A percentile compares a stretch with the other conserved stretches of the same genome.
phyloP scores from a whole-genome alignment of 1,140 invertebrate species.

The Manduca sexta region DNA sequence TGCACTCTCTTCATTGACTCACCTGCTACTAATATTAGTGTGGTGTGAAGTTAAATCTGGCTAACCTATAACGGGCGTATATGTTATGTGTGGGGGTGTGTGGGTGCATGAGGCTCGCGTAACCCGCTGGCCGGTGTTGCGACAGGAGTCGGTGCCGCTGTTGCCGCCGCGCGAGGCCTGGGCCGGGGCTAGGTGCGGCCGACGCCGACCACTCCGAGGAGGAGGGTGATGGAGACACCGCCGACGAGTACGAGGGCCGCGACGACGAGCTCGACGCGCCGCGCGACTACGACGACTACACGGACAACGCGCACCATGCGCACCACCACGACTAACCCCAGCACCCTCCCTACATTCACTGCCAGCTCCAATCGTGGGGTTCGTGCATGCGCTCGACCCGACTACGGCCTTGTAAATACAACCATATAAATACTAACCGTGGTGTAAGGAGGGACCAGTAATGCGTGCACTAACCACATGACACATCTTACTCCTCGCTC shows the following conservation, averaged over 20 bases:
- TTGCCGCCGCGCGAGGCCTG: slow-evolving; percentile 20
- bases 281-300: slow-evolving; percentile 74
- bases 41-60: too few relatives aligned
- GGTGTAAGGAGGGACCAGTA: too few relatives aligned
- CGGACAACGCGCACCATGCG: slow-evolving; percentile 63
- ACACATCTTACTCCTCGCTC: too few relatives aligned
- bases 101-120: too few relatives aligned
- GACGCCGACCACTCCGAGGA: slow-evolving; percentile 15
- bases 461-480: neutral
- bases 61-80: too few relatives aligned
- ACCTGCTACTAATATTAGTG: too few relatives aligned
- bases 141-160: slow-evolving; percentile 42
- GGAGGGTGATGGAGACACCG: slow-evolving; percentile 47
- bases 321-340: slow-evolving; percentile 40
- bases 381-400: too few relatives aligned
- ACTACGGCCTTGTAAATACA: too few relatives aligned
- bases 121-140: slow-evolving; percentile 20
- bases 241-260: slow-evolving; percentile 69
- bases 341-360: neutral
- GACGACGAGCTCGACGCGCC: slow-evolving; percentile 67
- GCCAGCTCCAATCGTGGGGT: too few relatives aligned
- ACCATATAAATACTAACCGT: neutral
- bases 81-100: too few relatives aligned
- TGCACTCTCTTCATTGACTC: neutral
- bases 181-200: slow-evolving; percentile 32